Evolutionary conservation across 1,140 invertebrate genomes (phyloP), one percentile per base, ranked within the genome.

Genomic region (Diorhabda carinulata): DNA sequence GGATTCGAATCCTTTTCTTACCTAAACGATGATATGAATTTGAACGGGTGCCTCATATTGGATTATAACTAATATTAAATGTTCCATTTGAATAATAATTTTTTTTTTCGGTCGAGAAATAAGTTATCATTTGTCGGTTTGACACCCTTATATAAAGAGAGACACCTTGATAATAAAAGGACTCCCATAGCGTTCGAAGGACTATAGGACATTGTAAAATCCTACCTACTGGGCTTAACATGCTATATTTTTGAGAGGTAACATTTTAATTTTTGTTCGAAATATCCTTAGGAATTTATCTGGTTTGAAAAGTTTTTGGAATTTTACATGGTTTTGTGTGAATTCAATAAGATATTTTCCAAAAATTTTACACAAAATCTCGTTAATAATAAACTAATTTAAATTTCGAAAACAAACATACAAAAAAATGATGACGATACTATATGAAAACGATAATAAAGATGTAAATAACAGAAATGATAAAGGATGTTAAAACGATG

Each of bases 111-210:
- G 47, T 8, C 25, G n/a, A 52, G 47, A 52, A 52, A 52, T 52
- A 52, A 52, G 47, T 52, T 52, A 52, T 52, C 47, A 52, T 52
- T 52, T 52, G 47, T n/a, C 47, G 47, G 47, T 52, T 25, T 52
- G 47, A 52, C 47, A 52, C 47, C 47, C n/a, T n/a, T 52, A 52
- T 25, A 25, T 52, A 52, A 52, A 52, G n/a, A 52, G 47, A 52
- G 47, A 52, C 47, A 52, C 47, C 47, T 52, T n/a, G 47, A 52
- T 52, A 25, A 25, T 25, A 52, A 52, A 52, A 52, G 47, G 47
- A 52, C 47, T 52, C 47, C 47, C 47, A 52, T 52, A n/a, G 47
- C 47, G 47, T 52, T 52, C 6, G 47, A 52, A 52, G 47, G 47
- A 52, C 47, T 52, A 52, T 52, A 25, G 25, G 25, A 52, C 47